Evolutionary conservation across 2,113 vertebrate genomes (phyloP), one percentile per base, ranked within the genome.

Genomic region (Nothoprocta perdicaria): DNA sequence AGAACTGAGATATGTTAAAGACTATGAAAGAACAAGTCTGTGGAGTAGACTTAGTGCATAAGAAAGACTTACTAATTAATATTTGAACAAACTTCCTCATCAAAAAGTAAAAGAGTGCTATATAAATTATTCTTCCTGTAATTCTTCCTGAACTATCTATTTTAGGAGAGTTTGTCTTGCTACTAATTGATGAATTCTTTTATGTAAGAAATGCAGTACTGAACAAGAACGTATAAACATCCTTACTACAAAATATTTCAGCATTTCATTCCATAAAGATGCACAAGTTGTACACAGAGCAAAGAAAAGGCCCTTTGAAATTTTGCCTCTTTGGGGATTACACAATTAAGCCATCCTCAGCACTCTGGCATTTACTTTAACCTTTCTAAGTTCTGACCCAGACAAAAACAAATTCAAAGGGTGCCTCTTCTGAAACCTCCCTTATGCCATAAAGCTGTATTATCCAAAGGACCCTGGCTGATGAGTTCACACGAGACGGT

Each of bases 291-390:
- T 27, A 57, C 76, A 84, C 72, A 92, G 72, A 88, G 80, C 43
- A 92, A 84, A 83, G 46, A 66, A 90, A 94, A 95, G 74, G 40
- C 57, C 48, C 61, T 94, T 93, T 91, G 92, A 95, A 96, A 94
- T 65, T 52, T 68, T 0, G 0, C 10, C 71, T 73, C 61, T 87
- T 88, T 78, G 45, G 78, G 88, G 90, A 84, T 91, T 67, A 88
- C 71, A 79, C 91, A 94, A 89, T 90, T 94, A 94, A 90, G 74
- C 74, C 65, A 88, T 74, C 95, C 73, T 80, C 86, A 87, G 89
- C 4, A 2, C 83, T 85, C 63, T 26, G 66, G 66, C 79, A 87
- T 76, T 92, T 88, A 62, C 89, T 94, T 90, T 61, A 94, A 83
- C 90, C 84, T 93, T 89, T 94, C 84, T 67, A 92, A 91, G 58